A percentile compares a stretch with the other conserved stretches of the same genome.
Evolutionary conservation across 2,113 vertebrate species (phyloP).

Genomic region (Desmodus rotundus): DNA sequence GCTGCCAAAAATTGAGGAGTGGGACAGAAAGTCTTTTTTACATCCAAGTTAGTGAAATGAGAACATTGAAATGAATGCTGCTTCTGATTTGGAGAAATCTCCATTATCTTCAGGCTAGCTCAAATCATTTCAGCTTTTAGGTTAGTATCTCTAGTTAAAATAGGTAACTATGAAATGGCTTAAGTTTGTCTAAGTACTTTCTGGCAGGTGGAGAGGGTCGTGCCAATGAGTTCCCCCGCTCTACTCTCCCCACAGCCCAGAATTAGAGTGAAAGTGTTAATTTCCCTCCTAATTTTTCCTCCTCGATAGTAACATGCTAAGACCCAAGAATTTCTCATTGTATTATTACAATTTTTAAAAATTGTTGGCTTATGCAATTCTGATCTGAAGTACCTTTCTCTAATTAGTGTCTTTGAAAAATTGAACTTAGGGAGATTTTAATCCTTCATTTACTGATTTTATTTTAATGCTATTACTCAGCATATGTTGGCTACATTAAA

Average conservation of each 20-base stretch:
- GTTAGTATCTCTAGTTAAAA: not conserved
- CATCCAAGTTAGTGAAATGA: not conserved
- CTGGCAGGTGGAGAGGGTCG: not conserved
- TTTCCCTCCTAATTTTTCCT: conserved; percentile 16
- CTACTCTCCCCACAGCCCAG: not conserved
- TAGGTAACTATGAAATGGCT: not conserved
- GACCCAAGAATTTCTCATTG: conserved; percentile 36
- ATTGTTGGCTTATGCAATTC: conserved; percentile 15
- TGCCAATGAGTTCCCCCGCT: not conserved
- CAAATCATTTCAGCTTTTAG: not conserved
- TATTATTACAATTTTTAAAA: conserved; percentile 35
- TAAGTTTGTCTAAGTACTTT: not conserved
- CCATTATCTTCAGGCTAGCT: not conserved
- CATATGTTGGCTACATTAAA: conserved; percentile 73
- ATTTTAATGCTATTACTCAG: conserved; percentile 72
- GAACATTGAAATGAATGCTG: conserved; percentile 20
- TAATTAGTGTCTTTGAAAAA: conserved; percentile 68
- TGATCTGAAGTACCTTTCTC: conserved; percentile 55
- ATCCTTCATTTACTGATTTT: conserved; percentile 69
- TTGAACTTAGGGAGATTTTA: conserved; percentile 65
- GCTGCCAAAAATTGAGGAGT: not conserved
- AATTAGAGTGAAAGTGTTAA: not conserved
- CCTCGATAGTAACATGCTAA: conserved; percentile 37
- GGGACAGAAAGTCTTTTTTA: not conserved
- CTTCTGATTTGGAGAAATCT: not conserved